Percentiles rank a stretch among this genome's conserved stretches.
Evolutionary conservation across 2,113 vertebrate species (phyloP).

Genomic region (Urocolius indicus): DNA sequence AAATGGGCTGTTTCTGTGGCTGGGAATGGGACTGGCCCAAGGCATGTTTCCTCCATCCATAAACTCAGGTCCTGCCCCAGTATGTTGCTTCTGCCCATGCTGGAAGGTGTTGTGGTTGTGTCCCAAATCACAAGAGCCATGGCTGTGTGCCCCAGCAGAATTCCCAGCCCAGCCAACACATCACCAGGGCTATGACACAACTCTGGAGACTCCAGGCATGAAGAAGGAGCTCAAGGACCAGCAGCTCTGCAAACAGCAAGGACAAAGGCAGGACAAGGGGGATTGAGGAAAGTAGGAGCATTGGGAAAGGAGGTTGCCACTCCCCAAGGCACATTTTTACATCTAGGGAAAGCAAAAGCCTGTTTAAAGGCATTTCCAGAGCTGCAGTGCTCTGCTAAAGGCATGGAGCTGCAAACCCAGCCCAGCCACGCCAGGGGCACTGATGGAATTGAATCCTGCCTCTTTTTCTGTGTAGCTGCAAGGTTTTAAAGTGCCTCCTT

Average conservation of each 20-base stretch:
- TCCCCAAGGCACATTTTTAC: not conserved
- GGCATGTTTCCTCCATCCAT: not conserved
- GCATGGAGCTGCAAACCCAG: not conserved
- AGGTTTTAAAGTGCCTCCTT: not conserved
- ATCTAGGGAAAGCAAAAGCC: not conserved
- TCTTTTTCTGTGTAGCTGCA: not conserved
- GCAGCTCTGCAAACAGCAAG: not conserved
- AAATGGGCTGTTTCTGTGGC: not conserved
- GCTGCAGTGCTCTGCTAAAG: not conserved
- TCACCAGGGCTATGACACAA: not conserved
- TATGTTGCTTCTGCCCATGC: not conserved
- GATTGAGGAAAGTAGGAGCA: not conserved
- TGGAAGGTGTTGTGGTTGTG: not conserved
- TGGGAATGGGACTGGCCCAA: not conserved
- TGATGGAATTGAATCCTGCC: not conserved
- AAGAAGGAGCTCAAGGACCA: not conserved
- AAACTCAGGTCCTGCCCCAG: not conserved
- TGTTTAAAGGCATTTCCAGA: not conserved
- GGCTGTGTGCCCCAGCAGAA: not conserved
- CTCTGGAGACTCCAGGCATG: not conserved
- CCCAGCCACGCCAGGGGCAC: not conserved
- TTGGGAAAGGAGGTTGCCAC: not conserved
- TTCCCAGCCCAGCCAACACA: not conserved
- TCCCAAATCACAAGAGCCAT: not conserved
- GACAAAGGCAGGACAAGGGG: not conserved